Evolutionary conservation across 2,113 vertebrate species (phyloP).

Genomic region (Mormyrus iriodes): DNA sequence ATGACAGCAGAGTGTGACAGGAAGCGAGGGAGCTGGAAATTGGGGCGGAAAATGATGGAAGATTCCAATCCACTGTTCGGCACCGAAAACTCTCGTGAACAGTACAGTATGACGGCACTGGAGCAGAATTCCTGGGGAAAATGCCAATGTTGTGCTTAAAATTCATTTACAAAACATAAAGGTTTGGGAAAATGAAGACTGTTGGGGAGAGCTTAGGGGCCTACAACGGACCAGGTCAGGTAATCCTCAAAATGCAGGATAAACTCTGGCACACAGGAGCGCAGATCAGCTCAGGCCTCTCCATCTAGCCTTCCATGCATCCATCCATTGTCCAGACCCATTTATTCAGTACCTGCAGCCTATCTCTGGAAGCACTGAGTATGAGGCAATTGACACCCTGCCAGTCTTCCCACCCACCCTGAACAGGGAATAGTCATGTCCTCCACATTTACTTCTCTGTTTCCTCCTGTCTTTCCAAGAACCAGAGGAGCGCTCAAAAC

Average conservation of each 20-base stretch:
- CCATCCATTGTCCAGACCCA: background rate
- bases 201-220: background rate
- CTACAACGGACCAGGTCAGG: background rate
- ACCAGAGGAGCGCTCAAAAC: background rate
- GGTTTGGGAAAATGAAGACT: background rate
- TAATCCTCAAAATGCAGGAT: background rate
- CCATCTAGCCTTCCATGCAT: background rate
- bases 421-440: background rate
- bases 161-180: background rate
- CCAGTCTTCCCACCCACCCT: background rate
- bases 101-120: background rate
- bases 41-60: background rate
- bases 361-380: background rate
- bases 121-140: background rate
- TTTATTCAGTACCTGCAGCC: background rate
- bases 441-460: background rate
- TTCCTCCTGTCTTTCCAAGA: background rate
- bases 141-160: background rate
- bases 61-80: background rate
- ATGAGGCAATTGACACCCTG: background rate
- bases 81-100: background rate
- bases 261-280: background rate
- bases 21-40: background rate
- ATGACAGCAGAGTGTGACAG: background rate
- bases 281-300: background rate